These are phyloP conservation scores for Tetropium fuscum DNA, from an alignment of 2,888 invertebrate genomes.

Conservation along the genomic window DNA sequence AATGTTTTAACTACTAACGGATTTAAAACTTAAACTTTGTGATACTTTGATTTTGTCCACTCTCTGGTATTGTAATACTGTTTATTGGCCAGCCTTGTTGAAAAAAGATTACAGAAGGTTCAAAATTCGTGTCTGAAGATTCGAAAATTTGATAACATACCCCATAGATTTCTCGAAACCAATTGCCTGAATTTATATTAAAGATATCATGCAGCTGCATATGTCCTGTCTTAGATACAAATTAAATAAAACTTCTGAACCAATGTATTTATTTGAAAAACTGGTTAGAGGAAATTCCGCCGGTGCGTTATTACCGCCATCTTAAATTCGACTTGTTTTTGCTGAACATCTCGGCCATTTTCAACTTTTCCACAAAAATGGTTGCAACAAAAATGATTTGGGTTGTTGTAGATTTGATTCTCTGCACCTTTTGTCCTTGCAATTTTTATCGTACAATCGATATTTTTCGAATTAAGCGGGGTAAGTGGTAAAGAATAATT, in stretches of 20 bases:
- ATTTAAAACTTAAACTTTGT: conserved; percentile 1
- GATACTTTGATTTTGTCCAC: not conserved
- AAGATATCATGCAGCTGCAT: conserved; percentile 3
- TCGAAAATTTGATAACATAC: conserved; percentile 2
- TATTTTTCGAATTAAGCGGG: too few relatives aligned
- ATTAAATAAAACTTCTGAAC: not conserved
- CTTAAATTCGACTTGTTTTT: too few relatives aligned
- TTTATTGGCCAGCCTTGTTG: not conserved
- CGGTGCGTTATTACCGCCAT: too few relatives aligned
- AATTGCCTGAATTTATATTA: not conserved
- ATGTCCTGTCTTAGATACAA: not conserved
- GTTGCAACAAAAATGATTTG: too few relatives aligned
- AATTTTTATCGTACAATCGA: too few relatives aligned
- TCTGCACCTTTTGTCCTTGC: too few relatives aligned
- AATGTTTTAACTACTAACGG: not conserved
- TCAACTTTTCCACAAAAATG: too few relatives aligned
- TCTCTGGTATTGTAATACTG: not conserved
- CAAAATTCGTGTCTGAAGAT: not conserved
- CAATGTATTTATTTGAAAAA: not conserved
- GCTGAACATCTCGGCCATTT: too few relatives aligned
- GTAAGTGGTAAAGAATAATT: too few relatives aligned
- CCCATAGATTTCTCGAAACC: not conserved
- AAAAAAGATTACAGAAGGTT: not conserved
- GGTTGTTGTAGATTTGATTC: too few relatives aligned
- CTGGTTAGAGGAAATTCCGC: not conserved